Conservation (phyloP, 2,888 invertebrate genomes). For the Plagiodera versicolora region DNA sequence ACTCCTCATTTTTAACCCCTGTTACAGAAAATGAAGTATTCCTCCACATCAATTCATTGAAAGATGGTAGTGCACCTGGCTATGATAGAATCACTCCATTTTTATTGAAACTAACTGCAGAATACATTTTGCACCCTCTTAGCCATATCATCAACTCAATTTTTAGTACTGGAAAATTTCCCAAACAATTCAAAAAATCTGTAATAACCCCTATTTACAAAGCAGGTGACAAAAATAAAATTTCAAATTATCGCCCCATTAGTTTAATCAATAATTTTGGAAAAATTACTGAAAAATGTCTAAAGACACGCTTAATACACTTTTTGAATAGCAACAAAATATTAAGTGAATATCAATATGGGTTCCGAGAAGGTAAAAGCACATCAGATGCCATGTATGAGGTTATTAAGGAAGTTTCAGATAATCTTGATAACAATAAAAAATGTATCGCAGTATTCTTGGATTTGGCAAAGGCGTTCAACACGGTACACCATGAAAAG, state of each 20-base stretch:
- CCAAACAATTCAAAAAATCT: slow-evolving; percentile 12
- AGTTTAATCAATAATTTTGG: slow-evolving; percentile 5
- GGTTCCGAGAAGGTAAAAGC: not conserved
- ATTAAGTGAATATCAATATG: slow-evolving; percentile 4
- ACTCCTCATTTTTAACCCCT: slow-evolving; percentile 6
- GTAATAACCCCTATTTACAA: slow-evolving; percentile 6
- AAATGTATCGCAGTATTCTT: slow-evolving; percentile 11
- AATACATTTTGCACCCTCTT: not conserved
- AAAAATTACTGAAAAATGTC: slow-evolving; percentile 6
- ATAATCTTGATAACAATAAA: not conserved
- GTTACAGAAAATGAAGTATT: slow-evolving; percentile 13
- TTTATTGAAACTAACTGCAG: not conserved
- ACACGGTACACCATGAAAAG: slow-evolving; percentile 7
- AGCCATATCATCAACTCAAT: slow-evolving; percentile 6
- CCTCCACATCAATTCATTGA: slow-evolving; percentile 1
- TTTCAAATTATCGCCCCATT: slow-evolving; percentile 5
- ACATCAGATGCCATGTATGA: not conserved
- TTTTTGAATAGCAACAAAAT: not conserved
- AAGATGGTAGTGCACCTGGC: not conserved
- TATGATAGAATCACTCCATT: not conserved
- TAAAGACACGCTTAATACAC: not conserved
- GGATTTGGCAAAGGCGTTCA: not conserved
- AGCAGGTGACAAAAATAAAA: slow-evolving; percentile 7
- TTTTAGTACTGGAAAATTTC: not conserved
- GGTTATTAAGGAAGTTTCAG: slow-evolving; percentile 2